Base-by-base conservation (phyloP, 2,888 invertebrate species). In the Meganola albula region DNA sequence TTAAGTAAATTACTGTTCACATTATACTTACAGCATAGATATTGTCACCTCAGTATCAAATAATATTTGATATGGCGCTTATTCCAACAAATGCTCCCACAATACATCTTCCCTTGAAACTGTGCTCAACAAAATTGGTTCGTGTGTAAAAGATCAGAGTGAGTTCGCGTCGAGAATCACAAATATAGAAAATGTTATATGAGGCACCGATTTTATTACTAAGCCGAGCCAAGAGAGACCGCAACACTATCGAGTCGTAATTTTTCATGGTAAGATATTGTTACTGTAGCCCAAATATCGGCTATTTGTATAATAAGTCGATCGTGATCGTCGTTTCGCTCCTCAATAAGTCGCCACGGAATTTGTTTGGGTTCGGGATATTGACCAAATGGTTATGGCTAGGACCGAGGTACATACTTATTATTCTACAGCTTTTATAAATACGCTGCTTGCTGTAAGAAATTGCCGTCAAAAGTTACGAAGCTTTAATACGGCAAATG, bases 251-350 rank as follows among this genome's bases (percentile, higher is more conserved):
- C 56, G 58, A 62, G 58, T 61, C 65, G 66, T 73, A 73, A 74
- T 75, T 73, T 67, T 70, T 70, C 65, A 68, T 69, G 65, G 69
- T 70, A 72, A 74, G 70, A 72, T 75, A 76, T 69, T 73, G 69
- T 71, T 65, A 70, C 62, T 63, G 58, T 64, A 62, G 62, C 61
- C 66, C 71, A 71, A 71, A 75, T 77, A 74, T 70, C 63, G 60
- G 61, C 73, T 58, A 67, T 79, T 80, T 76, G 78, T 79, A 79
- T 80, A 79, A 80, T 82, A 78, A 74, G 73, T 63, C 78, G 72
- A 80, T 79, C 68, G 71, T 58, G 59, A 70, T 74, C 70, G 71
- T 61, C 71, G 63, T 70, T 73, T 50, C 56, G 58, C 58, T 50
- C 62, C 63, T 56, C 62, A 57, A 64, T 70, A 69, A 58, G 57